Evolutionary conservation across 2,888 invertebrate species (phyloP).

Genomic region (Polyommatus icarus): DNA sequence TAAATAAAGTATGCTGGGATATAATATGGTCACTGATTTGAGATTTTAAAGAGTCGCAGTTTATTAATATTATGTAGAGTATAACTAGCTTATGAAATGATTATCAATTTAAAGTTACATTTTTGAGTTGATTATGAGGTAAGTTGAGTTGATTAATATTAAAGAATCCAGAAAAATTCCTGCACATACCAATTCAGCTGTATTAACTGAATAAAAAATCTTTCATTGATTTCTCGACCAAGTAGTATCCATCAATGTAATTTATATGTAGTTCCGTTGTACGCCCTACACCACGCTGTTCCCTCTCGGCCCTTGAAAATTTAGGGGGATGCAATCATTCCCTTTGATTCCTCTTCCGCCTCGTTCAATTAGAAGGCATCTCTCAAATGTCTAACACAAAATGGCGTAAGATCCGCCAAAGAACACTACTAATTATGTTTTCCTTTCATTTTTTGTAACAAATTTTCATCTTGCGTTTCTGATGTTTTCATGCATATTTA

Average conservation of each 20-base stretch:
- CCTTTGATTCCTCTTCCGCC: slow-evolving; percentile 76
- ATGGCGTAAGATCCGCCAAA: slow-evolving; percentile 47
- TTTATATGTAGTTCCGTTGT: slow-evolving; percentile 38
- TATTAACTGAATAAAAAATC: background rate
- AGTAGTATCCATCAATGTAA: slow-evolving; percentile 26
- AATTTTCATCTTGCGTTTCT: slow-evolving; percentile 25
- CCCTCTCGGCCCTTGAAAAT: slow-evolving; percentile 70
- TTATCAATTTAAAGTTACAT: no score
- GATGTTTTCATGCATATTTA: slow-evolving; percentile 31
- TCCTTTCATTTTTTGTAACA: slow-evolving; percentile 39
- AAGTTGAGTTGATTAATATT: no score
- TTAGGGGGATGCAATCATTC: slow-evolving; percentile 76
- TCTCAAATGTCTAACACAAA: slow-evolving; percentile 60
- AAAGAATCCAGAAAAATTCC: background rate
- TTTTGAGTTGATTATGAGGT: no score
- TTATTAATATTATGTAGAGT: no score
- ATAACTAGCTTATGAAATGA: no score
- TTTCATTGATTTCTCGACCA: slow-evolving; percentile 9
- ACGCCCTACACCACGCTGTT: slow-evolving; percentile 63
- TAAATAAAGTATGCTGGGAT: no score
- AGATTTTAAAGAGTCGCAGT: no score
- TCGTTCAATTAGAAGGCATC: slow-evolving; percentile 78
- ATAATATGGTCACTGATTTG: no score
- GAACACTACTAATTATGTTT: slow-evolving; percentile 50
- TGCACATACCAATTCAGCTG: background rate